Evolutionary conservation across 1,140 invertebrate species (phyloP), one percentile per base, ranked within the genome.

Genomic region (Acromyrmex heyeri): DNA sequence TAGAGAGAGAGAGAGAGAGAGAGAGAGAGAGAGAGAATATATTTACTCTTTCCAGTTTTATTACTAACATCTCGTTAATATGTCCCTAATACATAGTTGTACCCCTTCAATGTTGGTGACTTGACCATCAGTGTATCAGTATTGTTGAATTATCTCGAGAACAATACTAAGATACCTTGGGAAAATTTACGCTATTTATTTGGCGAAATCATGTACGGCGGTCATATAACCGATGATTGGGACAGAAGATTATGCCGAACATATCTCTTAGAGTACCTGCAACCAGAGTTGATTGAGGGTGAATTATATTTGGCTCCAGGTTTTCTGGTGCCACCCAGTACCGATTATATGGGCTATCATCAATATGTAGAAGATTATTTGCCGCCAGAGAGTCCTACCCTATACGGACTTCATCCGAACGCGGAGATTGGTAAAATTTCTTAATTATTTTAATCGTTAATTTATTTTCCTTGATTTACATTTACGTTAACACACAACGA

Each of bases 151-250:
- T 99, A 99, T 95, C 95, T 99, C 91, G 98, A 99, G 93, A 97
- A 97, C 65, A 99, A 98, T 94, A 97, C 96, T 21, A 97, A 97
- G 76, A 97, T 99, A 16, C 98, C 98, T 0, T 99, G 98, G 98
- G 98, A 99, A 93, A 98, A 99, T 96, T 95, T 99, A 75, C 96
- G 98, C 6, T 99, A 99, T 94, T 95, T 99, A 3, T 99, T 99
- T 94, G 99, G 98, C 0, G 98, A 99, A 95, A 99, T 99, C 85
- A 99, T 99, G 98, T 99, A 99, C 92, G 98, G 99, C 14, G 99
- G 99, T 0, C 98, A 99, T 93, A 99, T 99, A 90, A 99, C 98
- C 0, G 99, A 99, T 93, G 98, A 99, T 93, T 99, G 98, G 98
- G 98, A 99, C 95, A 95, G 98, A 79, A 95, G 97, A 21, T 95